Conservation (phyloP, 2,888 invertebrate genomes). For the Anthoptus insignis region DNA sequence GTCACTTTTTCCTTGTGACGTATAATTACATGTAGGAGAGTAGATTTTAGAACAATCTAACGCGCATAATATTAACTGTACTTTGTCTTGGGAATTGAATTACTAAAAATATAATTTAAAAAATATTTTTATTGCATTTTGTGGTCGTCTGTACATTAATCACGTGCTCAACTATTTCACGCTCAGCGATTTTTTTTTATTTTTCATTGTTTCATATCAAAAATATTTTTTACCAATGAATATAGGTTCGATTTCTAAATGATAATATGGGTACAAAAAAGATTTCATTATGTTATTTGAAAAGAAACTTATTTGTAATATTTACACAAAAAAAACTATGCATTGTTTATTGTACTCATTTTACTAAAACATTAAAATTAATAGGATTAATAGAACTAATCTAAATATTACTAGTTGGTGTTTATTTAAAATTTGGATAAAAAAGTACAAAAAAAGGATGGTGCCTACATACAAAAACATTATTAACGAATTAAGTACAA, state of each 20-base stretch:
- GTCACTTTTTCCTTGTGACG: constrained; percentile 53
- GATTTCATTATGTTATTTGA: too few relatives aligned
- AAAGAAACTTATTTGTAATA: too few relatives aligned
- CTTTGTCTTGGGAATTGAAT: not conserved
- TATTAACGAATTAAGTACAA: not conserved
- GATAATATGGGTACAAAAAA: not conserved
- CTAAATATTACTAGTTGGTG: constrained; percentile 18
- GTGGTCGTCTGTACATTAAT: constrained; percentile 4
- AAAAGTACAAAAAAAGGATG: not conserved
- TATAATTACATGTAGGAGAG: constrained; percentile 39
- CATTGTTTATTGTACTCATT: constrained; percentile 78
- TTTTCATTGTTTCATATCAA: constrained; percentile 23
- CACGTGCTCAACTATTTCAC: not conserved
- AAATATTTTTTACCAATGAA: constrained; percentile 22
- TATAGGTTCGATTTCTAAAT: not conserved
- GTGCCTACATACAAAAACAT: not conserved
- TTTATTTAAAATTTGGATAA: constrained; percentile 4
- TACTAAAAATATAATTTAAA: constrained; percentile 12
- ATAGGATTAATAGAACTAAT: constrained; percentile 27
- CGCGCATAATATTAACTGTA: not conserved
- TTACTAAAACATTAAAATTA: constrained; percentile 60
- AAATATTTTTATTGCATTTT: constrained; percentile 8
- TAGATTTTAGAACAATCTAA: constrained; percentile 9
- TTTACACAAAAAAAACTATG: not conserved
- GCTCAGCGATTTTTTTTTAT: constrained; percentile 10